These are phyloP conservation scores for Drosophila conformis DNA, from an alignment of 2,888 invertebrate species.

Conservation along the genomic window DNA sequence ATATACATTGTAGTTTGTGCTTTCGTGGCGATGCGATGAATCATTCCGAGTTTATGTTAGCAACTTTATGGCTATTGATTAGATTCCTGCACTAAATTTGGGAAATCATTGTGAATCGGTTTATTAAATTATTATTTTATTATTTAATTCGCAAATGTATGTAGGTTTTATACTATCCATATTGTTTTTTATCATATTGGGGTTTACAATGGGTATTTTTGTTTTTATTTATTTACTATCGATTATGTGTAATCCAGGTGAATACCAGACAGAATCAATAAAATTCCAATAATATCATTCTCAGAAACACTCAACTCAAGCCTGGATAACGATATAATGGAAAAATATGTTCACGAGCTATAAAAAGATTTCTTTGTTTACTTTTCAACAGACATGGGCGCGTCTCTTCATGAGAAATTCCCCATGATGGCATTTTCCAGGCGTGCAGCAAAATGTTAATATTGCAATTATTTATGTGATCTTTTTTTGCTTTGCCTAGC, in stretches of 20 bases:
- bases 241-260: not conserved
- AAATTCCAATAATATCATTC: constrained; percentile 10
- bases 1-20: constrained; percentile 5
- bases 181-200: not conserved
- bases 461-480: constrained; percentile 52
- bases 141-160: not conserved
- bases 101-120: not conserved
- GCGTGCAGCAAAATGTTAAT: constrained; percentile 33
- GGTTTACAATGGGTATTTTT: not conserved
- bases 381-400: constrained; percentile 4
- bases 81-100: constrained; percentile 9
- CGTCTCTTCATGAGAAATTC: constrained; percentile 31
- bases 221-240: not conserved
- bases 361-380: constrained; percentile 10
- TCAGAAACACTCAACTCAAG: constrained; percentile 12
- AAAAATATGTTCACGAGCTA: not conserved
- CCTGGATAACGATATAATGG: not conserved
- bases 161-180: not conserved
- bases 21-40: constrained; percentile 21
- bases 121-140: not conserved
- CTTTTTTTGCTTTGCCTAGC: constrained; percentile 4
- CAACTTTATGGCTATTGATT: constrained; percentile 32
- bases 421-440: constrained; percentile 38
- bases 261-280: constrained; percentile 3
- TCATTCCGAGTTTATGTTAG: constrained; percentile 30